These are phyloP conservation scores for Cassiopea andromeda DNA, from an alignment of 30 jellyfish, hydroid and myxozoan genomes.

Conservation along the genomic window DNA sequence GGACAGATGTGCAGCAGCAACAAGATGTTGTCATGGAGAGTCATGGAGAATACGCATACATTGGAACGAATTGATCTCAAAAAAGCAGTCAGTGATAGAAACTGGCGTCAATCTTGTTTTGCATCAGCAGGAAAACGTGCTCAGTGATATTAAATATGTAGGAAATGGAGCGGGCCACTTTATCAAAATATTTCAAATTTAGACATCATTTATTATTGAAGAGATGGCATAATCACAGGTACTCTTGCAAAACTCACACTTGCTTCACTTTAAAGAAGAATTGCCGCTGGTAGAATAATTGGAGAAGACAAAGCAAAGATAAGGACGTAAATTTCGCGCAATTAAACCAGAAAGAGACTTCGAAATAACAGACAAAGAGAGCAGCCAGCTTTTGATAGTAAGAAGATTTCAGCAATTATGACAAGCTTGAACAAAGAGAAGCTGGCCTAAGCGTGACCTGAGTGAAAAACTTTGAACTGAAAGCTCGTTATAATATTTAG, in stretches of 20 bases:
- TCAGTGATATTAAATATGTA: constrained; percentile 20
- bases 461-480: too few relatives aligned
- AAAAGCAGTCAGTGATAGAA: background rate
- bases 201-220: constrained; percentile 36
- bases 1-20: too few relatives aligned
- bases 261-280: background rate
- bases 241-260: constrained; percentile 4
- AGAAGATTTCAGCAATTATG: background rate
- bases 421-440: background rate
- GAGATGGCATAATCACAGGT: constrained; percentile 50
- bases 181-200: constrained; percentile 21
- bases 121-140: background rate
- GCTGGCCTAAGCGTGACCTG: background rate
- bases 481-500: too few relatives aligned
- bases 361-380: background rate
- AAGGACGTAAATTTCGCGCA: background rate
- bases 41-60: too few relatives aligned
- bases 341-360: background rate
- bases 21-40: too few relatives aligned
- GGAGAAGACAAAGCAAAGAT: constrained; percentile 13
- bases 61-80: background rate
- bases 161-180: background rate
- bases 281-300: constrained; percentile 4
- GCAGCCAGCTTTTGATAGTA: background rate
- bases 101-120: background rate